Base-by-base conservation (phyloP, 1,140 invertebrate genomes). In the Caerostris darwini region DNA sequence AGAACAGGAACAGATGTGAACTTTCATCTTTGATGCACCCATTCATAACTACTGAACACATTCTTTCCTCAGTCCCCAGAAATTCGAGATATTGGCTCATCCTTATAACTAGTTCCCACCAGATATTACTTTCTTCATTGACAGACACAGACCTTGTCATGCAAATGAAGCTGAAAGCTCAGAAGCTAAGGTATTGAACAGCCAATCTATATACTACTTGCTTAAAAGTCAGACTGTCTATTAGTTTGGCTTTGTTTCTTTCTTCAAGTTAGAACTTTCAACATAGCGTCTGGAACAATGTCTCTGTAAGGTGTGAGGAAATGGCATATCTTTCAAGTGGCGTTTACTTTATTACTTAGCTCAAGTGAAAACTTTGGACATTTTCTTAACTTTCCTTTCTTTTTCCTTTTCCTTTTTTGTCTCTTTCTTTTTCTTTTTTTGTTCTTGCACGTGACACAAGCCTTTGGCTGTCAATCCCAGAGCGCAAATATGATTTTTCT, bases 71-170 rank as follows among this genome's bases (percentile, higher is more conserved):
- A 87, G 10, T 83, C 50, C 64, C 54, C 50, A 59, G 86, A 67
- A 58, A 88, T 64, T 50, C 54, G 50, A 67, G 34, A 88, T 67
- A 88, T 54, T 88, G 61, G 58, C 58, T 67, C 64, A 56, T 90
- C 10, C 64, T 71, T 71, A 19, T 57, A 8, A 34, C 87, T 89
- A 67, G 59, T 69, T 89, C 61, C 50, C 61, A 7, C 14, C 53
- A 19, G 64, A 69, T 90, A 90, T 90, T 71, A 90, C 64, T 71
- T 90, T 90, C 64, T 56, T 77, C 87, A 90, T 67, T 69, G 87
- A 56, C 87, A 90, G 59, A 58, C 67, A 50, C 14, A 88, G 19
- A 88, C 86, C 86, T 88, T 88, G 86, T 88, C 59, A 88, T 88
- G 86, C 59, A 88, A 88, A 88, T 88, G 86, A 87, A 64, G 19